These are phyloP conservation scores for Anhinga anhinga DNA, from an alignment of 2,113 vertebrate genomes.

Conservation along the genomic window DNA sequence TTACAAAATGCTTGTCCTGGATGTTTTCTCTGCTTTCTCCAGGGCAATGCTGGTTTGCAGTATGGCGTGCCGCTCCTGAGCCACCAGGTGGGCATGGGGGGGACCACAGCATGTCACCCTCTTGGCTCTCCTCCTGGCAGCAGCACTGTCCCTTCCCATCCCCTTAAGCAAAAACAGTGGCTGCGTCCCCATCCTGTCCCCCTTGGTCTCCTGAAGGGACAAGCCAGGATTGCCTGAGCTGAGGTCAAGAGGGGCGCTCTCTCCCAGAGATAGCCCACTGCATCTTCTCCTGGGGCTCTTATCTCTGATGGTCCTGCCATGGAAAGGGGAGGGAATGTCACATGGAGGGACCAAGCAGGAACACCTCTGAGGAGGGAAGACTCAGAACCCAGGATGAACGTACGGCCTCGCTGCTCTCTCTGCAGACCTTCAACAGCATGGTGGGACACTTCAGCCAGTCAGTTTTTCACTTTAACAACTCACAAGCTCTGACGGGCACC, in stretches of 20 bases:
- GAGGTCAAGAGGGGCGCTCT: not conserved
- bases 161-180: not conserved
- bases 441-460: constrained; percentile 81
- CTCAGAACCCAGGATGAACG: rapidly evolving
- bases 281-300: not conserved
- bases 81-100: constrained; percentile 71
- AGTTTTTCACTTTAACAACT: constrained; percentile 75
- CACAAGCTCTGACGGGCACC: constrained; percentile 77
- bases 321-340: not conserved
- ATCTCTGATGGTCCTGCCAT: not conserved
- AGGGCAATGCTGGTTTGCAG: constrained; percentile 66
- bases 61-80: constrained; percentile 70
- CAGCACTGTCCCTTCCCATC: not conserved
- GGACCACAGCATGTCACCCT: not conserved
- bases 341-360: not conserved
- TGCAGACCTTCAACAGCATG: constrained; percentile 73
- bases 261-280: not conserved
- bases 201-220: rapidly evolving
- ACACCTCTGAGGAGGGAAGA: not conserved
- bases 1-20: not conserved
- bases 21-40: not conserved
- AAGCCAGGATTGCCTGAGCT: not conserved
- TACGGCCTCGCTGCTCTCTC: not conserved
- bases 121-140: not conserved
- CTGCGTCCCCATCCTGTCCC: not conserved